phyloP scores from a whole-genome alignment of 2,113 vertebrate species.

The Balaenoptera acutorostrata region DNA sequence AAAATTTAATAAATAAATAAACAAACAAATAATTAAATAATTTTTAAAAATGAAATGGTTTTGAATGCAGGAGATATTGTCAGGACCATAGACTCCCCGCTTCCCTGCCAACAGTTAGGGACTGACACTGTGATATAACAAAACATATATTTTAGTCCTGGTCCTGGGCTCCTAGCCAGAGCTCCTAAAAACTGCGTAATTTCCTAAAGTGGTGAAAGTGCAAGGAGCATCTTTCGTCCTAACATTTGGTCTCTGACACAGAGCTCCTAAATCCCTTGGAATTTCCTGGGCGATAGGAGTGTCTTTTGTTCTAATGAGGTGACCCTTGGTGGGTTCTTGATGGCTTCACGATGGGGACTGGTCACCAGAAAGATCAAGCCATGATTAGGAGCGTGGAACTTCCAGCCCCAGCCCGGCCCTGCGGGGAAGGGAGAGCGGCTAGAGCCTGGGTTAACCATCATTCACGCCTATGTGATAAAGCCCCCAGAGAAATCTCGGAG shows the following conservation, averaged over 20 bases:
- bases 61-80: not conserved
- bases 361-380: not conserved
- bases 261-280: not conserved
- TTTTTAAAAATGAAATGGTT: not conserved
- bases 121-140: not conserved
- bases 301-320: not conserved
- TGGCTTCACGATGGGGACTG: not conserved
- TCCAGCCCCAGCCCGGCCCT: not conserved
- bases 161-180: not conserved
- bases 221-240: not conserved
- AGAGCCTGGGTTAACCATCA: not conserved
- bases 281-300: not conserved
- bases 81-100: not conserved
- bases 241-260: not conserved
- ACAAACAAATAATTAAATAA: too few species aligned
- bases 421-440: too few species aligned
- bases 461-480: not conserved
- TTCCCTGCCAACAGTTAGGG: too few species aligned
- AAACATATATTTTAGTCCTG: not conserved
- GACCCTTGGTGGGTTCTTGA: not conserved
- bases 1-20: too few species aligned
- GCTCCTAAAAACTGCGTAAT: not conserved
- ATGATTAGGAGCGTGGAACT: too few species aligned
- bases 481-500: not conserved
- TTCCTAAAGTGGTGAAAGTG: not conserved